Conservation (phyloP, 1,140 invertebrate genomes). For the Campoletis sonorensis region DNA sequence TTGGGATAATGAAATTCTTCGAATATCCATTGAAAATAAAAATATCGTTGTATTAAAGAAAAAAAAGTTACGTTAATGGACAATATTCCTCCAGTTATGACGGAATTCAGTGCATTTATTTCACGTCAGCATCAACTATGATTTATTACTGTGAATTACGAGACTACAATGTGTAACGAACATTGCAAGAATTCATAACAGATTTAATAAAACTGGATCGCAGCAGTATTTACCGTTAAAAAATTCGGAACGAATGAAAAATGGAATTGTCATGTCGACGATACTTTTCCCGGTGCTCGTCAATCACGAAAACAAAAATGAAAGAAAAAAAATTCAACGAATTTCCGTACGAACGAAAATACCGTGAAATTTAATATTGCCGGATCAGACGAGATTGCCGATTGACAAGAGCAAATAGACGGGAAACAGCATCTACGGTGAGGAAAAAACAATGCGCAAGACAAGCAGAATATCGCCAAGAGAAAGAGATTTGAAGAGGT, state of each 20-base stretch:
- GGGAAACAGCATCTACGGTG: not conserved
- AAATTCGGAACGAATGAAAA: not conserved
- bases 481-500: constrained; percentile 31
- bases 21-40: too few relatives aligned
- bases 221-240: not conserved
- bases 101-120: too few relatives aligned
- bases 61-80: too few relatives aligned
- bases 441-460: not conserved
- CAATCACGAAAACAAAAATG: not conserved
- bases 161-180: too few relatives aligned
- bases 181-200: too few relatives aligned
- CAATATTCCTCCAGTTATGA: too few relatives aligned
- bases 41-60: too few relatives aligned
- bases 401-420: constrained; percentile 31
- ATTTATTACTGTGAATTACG: too few relatives aligned
- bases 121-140: too few relatives aligned
- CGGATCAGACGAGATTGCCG: constrained; percentile 46
- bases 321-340: constrained; percentile 7
- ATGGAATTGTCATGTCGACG: constrained; percentile 6
- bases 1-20: too few relatives aligned
- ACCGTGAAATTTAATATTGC: constrained; percentile 45
- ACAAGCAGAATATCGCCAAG: constrained; percentile 28
- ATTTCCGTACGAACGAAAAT: not conserved
- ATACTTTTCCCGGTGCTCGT: constrained; percentile 7
- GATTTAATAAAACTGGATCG: too few relatives aligned